These are phyloP conservation scores for Lymantria monacha DNA, from an alignment of 2,888 invertebrate species.

Conservation along the genomic window DNA sequence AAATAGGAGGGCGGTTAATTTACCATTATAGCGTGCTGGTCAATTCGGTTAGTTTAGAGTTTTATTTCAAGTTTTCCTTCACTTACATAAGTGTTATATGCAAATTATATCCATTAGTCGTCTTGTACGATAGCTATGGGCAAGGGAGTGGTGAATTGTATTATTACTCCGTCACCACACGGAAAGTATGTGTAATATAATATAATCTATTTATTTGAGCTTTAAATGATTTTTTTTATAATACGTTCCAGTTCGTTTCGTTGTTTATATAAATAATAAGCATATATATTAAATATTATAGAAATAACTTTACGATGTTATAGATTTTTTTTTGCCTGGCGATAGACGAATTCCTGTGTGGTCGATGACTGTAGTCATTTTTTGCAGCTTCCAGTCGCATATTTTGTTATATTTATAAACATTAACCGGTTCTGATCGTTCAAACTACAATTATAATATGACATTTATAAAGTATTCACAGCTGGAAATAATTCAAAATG, in stretches of 20 bases:
- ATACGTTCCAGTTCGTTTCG: not conserved
- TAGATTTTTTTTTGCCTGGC: slow-evolving; percentile 2
- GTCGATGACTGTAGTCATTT: slow-evolving; percentile 5
- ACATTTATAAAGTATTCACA: not conserved
- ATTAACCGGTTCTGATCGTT: slow-evolving; percentile 1
- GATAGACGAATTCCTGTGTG: slow-evolving; percentile 6
- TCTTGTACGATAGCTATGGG: too few relatives aligned
- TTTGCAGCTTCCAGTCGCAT: slow-evolving; percentile 1
- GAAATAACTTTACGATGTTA: not conserved
- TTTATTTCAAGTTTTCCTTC: too few relatives aligned
- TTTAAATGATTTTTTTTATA: too few relatives aligned
- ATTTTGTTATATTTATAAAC: slow-evolving; percentile 1
- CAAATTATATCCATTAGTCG: too few relatives aligned
- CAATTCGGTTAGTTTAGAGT: too few relatives aligned
- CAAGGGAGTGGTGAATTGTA: too few relatives aligned
- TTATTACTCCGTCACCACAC: too few relatives aligned
- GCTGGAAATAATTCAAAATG: not conserved
- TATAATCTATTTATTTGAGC: too few relatives aligned
- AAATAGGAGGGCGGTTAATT: too few relatives aligned
- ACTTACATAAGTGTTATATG: too few relatives aligned
- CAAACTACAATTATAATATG: not conserved
- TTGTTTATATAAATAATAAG: not conserved
- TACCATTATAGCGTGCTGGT: too few relatives aligned
- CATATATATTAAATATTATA: not conserved
- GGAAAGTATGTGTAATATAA: too few relatives aligned